Evolutionary conservation across 2,888 invertebrate species (phyloP).

Genomic region (Sturmia bella): DNA sequence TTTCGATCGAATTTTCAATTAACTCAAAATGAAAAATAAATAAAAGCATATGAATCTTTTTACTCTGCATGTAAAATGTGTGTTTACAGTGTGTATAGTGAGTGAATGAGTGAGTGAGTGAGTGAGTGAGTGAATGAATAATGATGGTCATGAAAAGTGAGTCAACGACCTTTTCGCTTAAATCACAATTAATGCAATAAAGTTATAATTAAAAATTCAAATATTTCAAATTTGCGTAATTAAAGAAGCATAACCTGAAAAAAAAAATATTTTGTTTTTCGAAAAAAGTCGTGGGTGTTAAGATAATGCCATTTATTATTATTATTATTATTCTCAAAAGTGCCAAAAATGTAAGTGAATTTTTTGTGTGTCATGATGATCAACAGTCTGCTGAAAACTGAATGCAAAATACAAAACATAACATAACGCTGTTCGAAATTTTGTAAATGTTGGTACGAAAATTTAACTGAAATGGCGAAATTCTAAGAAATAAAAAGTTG

Average conservation of each 20-base stretch:
- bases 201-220: conserved; percentile 62
- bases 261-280: conserved; percentile 57
- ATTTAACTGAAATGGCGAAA: conserved; percentile 37
- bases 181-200: conserved; percentile 63
- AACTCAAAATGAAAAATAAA: conserved; percentile 21
- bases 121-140: no score
- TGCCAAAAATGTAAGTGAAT: conserved; percentile 68
- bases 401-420: conserved; percentile 23
- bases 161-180: conserved; percentile 63
- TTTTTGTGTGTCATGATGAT: conserved; percentile 59
- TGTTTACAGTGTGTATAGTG: conserved; percentile 37
- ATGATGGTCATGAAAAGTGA: conserved; percentile 30
- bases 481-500: conserved; percentile 47
- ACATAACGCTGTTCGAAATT: conserved; percentile 39
- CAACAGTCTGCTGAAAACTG: conserved; percentile 52
- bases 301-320: conserved; percentile 65
- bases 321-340: conserved; percentile 64
- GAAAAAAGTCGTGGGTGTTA: conserved; percentile 69
- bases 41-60: neutral
- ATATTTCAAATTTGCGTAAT: conserved; percentile 69
- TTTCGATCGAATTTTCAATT: no score
- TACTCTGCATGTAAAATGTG: neutral
- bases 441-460: conserved; percentile 39
- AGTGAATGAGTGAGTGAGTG: no score
- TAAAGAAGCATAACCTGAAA: conserved; percentile 59